Base-by-base conservation (phyloP, 2,113 vertebrate species). In the Antigone vipio region DNA sequence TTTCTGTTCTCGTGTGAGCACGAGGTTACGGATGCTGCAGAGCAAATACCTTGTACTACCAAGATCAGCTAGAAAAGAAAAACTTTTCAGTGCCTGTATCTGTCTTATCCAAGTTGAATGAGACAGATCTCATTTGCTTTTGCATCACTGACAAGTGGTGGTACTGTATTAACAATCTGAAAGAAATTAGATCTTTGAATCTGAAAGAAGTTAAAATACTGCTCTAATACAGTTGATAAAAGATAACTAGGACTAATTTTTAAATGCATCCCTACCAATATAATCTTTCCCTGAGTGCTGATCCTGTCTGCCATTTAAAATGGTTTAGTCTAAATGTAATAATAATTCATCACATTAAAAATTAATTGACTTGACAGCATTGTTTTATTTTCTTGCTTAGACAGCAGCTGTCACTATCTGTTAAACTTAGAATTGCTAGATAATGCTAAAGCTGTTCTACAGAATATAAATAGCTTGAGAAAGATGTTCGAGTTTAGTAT, bases 311-410 rank as follows among this genome's bases (percentile, higher is more conserved):
- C 68, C 34, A 35, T 75, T 93, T 82, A 85, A 86, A 93, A 56
- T 72, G 74, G 27, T 76, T 80, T 71, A 38, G 74, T 82, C 89
- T 86, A 82, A 67, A 77, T 15, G 42, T 47, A 93, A 90, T 62
- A 74, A 92, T 92, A 93, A 95, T 77, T 88, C 50, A 85, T 91
- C 24, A 26, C 67, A 89, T 95, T 93, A 91, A 93, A 95, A 89
- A 95, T 95, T 77, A 89, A 91, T 95, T 93, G 82, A 66, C 84
- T 92, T 66, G 89, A 94, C 96, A 94, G 71, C 81, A 74, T 73
- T 89, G 89, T 87, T 95, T 95, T 96, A 74, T 94, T 93, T 95
- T 80, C 94, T 94, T 80, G 87, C 94, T 79, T 62, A 80, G 91
- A 11, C n/a, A 58, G 89, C 95, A 95, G 95, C 95, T 96, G 95